Evolutionary conservation across 2,888 invertebrate genomes (phyloP), one percentile per base, ranked within the genome.

Genomic region (Harmothoe impar): DNA sequence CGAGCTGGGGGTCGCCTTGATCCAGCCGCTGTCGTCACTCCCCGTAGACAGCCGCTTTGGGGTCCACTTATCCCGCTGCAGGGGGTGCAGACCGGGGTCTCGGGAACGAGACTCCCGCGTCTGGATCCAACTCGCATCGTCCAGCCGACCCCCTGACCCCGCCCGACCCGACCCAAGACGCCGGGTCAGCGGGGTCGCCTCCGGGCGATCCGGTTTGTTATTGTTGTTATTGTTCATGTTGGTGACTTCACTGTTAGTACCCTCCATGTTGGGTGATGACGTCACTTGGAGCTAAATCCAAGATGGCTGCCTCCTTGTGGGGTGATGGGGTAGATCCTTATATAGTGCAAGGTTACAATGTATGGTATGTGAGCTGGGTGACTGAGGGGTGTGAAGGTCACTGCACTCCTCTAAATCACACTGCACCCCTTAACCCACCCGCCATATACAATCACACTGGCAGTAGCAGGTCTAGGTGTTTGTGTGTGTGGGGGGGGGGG

Each of bases 1-100:
- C 3, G 81, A 81, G 35, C 17, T 25, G 0, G 23, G 0, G 0
- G 35, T 3, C 10, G 81, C 3, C 43, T 81, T 81, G 35, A 81
- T 81, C 81, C 81, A 81, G 15, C 81, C 43, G 23, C 81, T 81
- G 81, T 81, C 81, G 7, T n/a, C 81, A 7, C 43, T 81, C 20
- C 81, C 81, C 0, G 81, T 81, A 15, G 81, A 33, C 33, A 81
- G 43, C 17, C 81, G 81, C 81, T 81, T 81, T 35, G 81, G 81
- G 0, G 23, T n/a, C 5, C 10, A 15, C 72, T 29, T 25, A 15
- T 72, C 72, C 15, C 72, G 25, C 43, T 43, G 43, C 10, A 43
- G 10, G 43, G 43, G 10, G 43, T 43, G 43, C 12, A 62, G n/a
- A 31, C 17, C 25, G 5, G 17, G 15, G 29, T 77, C 77, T 5